Evolutionary conservation across 2,888 invertebrate genomes (phyloP).

Genomic region (Sphinx pinastri): DNA sequence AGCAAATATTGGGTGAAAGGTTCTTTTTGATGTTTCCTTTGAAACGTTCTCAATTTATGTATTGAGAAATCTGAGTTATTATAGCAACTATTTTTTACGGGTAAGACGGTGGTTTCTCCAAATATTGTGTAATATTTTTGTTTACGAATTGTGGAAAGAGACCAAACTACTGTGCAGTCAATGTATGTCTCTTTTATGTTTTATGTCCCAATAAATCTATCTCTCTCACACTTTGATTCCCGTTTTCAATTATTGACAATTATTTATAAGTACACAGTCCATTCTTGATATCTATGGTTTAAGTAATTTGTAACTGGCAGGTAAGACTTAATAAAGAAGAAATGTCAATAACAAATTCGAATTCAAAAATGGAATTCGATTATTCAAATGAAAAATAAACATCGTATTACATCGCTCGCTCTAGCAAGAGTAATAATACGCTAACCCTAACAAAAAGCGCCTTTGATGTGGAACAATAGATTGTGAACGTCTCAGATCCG

Average conservation of each 20-base stretch:
- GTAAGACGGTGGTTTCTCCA: too few relatives aligned
- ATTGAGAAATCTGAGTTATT: background rate
- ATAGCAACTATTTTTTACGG: background rate
- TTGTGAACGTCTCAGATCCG: constrained; percentile 62
- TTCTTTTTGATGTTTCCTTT: constrained; percentile 35
- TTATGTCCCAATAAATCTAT: too few relatives aligned
- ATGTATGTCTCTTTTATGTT: too few relatives aligned
- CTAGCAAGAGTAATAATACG: constrained; percentile 71
- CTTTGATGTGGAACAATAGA: constrained; percentile 77
- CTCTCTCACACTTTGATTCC: too few relatives aligned
- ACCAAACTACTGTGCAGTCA: too few relatives aligned
- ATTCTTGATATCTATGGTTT: too few relatives aligned
- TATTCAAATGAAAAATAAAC: constrained; percentile 17
- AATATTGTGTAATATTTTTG: too few relatives aligned
- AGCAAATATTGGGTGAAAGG: constrained; percentile 25
- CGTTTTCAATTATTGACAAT: too few relatives aligned
- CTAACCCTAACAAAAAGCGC: constrained; percentile 57
- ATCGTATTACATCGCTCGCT: constrained; percentile 16
- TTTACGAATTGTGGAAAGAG: too few relatives aligned
- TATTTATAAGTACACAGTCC: too few relatives aligned
- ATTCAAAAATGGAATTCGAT: constrained; percentile 18
- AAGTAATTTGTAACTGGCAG: background rate
- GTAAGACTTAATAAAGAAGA: background rate
- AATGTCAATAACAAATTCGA: constrained; percentile 6
- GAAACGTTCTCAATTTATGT: background rate